phyloP scores from a whole-genome alignment of 2,797 vertebrate genomes.

The Chelmon rostratus region DNA sequence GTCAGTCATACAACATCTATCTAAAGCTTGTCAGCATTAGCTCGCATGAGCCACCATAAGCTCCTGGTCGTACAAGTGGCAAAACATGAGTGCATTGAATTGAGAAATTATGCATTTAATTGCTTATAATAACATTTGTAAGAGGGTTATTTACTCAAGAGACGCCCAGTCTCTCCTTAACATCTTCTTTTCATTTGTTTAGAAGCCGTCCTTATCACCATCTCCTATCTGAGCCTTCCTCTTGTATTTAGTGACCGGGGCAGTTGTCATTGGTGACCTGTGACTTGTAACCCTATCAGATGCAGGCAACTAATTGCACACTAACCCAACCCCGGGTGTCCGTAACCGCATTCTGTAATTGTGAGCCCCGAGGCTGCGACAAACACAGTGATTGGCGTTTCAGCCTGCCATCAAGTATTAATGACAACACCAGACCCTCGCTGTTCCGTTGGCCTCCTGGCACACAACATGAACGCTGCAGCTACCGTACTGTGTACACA shows the following conservation, averaged over 20 bases:
- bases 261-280: slow-evolving; percentile 72
- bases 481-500: slow-evolving; percentile 31
- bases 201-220: slow-evolving; percentile 11
- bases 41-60: not conserved
- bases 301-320: slow-evolving; percentile 70
- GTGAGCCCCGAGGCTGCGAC: slow-evolving; percentile 68
- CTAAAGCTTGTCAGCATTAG: not conserved
- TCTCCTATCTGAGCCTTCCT: slow-evolving; percentile 26
- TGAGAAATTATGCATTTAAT: not conserved
- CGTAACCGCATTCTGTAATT: slow-evolving; percentile 79
- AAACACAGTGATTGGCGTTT: slow-evolving; percentile 69
- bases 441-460: slow-evolving; percentile 68
- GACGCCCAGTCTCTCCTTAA: not conserved
- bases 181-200: slow-evolving; percentile 11
- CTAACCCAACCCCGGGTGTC: slow-evolving; percentile 69
- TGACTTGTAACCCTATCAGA: slow-evolving; percentile 78
- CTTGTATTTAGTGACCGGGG: slow-evolving; percentile 51
- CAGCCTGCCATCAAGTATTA: slow-evolving; percentile 79
- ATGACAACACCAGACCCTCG: slow-evolving; percentile 77
- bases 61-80: not conserved
- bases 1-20: not conserved
- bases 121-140: not conserved
- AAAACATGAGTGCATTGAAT: not conserved
- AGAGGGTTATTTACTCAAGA: not conserved
- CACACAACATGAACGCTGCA: slow-evolving; percentile 44